phyloP scores from a whole-genome alignment of 1,140 invertebrate genomes.

The Lepidurus arcticus region DNA sequence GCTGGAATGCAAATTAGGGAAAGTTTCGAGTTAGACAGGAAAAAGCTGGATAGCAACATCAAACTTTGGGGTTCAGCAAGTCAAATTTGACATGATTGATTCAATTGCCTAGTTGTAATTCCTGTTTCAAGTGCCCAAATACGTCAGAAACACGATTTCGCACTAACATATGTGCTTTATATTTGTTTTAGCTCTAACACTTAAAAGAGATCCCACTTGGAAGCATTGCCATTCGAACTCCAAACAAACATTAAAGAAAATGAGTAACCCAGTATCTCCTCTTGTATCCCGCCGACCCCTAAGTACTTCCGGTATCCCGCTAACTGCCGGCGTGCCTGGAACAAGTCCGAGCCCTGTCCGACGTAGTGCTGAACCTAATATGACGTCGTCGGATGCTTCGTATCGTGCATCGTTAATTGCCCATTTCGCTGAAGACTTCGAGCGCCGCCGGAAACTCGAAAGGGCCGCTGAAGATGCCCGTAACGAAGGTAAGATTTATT shows the following conservation, averaged over 20 bases:
- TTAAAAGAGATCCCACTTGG: background rate
- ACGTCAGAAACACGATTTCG: background rate
- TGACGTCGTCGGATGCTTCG: background rate
- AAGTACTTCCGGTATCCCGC: background rate
- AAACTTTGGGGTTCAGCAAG: background rate
- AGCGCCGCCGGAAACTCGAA: conserved; percentile 30
- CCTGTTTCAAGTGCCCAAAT: background rate
- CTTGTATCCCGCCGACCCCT: background rate
- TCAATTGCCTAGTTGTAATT: background rate
- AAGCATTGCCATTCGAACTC: background rate
- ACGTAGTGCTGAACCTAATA: background rate
- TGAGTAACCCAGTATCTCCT: background rate
- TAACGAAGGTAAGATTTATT: conserved; percentile 27
- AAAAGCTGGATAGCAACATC: background rate
- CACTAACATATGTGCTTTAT: background rate
- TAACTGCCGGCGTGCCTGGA: background rate
- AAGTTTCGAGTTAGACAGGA: background rate
- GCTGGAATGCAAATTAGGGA: background rate
- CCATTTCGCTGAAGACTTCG: conserved; percentile 32
- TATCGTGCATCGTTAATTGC: conserved; percentile 32
- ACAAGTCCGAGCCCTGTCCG: background rate
- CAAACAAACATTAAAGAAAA: background rate
- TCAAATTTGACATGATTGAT: background rate
- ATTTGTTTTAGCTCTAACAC: background rate
- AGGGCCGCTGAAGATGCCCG: conserved; percentile 31